Base-by-base conservation (phyloP, 2,888 invertebrate genomes). In the Trichacis sp. region DNA sequence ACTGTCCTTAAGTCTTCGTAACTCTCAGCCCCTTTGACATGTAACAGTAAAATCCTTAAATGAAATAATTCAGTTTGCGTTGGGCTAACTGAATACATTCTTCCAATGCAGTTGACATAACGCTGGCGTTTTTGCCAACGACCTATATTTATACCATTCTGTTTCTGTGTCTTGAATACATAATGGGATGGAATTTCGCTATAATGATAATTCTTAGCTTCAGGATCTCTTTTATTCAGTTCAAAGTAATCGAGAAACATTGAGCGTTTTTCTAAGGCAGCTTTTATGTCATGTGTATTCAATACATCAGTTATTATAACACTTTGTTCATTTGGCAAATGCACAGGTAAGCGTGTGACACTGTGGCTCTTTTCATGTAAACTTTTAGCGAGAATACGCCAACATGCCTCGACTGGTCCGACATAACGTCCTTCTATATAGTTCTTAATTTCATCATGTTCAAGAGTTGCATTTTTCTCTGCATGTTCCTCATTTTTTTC, bases 1-100 rank as follows among this genome's bases (percentile, higher is more conserved):
- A 75, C 70, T 4, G 74, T 80, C 51, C 55, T 57, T 11, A 79
- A 17, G 57, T 74, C 43, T 30, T 70, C 57, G 59, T 69, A 78
- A 55, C 60, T 68, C 14, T 52, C 70, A 3, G 73, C 70, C 9
- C 76, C 77, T 54, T 63, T 64, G 0, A 76, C 64, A 45, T 73
- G 59, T 6, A 72, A 64, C 4, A 79, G 62, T 1, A 80, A 45
- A 4, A 79, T 46, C 40, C 77, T 49, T 0, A 80, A 50, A 57
- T 73, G 69, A 56, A 64, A 79, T 8, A 71, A 49, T 69, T 79
- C 77, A 0, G 19, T 48, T 46, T 79, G 36, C 55, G 45, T 11
- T 45, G 45, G 19, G 20, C 57, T 64, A 2, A 77, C 73, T 5
- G 69, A 51, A 43, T 73, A 73, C 48, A 77, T 73, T 12, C 75